Evolutionary conservation across 2,797 vertebrate genomes (phyloP), one percentile per base, ranked within the genome.

Genomic region (Picus viridis): DNA sequence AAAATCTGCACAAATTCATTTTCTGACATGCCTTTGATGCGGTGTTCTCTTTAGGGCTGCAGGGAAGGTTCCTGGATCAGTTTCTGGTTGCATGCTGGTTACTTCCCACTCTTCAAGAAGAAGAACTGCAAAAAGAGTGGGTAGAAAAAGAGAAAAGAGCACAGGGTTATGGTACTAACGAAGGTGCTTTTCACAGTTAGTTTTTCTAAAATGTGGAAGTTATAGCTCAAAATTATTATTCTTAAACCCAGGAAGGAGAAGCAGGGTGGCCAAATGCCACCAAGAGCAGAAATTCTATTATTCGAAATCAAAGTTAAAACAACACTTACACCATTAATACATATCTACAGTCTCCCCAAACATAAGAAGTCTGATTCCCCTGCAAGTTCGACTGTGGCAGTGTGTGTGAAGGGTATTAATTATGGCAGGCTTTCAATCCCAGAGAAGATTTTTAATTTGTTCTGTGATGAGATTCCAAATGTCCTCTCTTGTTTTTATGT

Each of bases 391-490:
- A n/a, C 59, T 86, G n/a, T 0, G 0, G 9, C 54, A 45, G 10
- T 22, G 26, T 41, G 8, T 78, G 16, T 75, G 29, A 83, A 5
- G 4, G 7, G 3, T 65, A 81, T 83, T 61, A 93, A 86, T 86
- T 78, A 81, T 26, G 63, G 45, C 56, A 88, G 22, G 26, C 70
- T 88, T 65, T 90, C 67, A 78, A 16, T 57, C 26, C 26, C 34
- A 65, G 53, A n/a, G 5, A 41, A 29, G 39, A 39, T 43, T 83
- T 93, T 72, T 89, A 75, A 86, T 92, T 88, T 5, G 2, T 75
- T 86, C 59, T 91, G n/a, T 92, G 80, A 69, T 90, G 63, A 88
- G 64, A 86, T 81, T 88, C 91, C 77, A 83, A 92, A 86, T 75
- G 32, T 72, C 56, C n/a, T 92, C 45, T 72, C 57, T 78, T 68